These are phyloP conservation scores for Petrophora chlorosata DNA, from an alignment of 2,888 invertebrate species.

Conservation along the genomic window DNA sequence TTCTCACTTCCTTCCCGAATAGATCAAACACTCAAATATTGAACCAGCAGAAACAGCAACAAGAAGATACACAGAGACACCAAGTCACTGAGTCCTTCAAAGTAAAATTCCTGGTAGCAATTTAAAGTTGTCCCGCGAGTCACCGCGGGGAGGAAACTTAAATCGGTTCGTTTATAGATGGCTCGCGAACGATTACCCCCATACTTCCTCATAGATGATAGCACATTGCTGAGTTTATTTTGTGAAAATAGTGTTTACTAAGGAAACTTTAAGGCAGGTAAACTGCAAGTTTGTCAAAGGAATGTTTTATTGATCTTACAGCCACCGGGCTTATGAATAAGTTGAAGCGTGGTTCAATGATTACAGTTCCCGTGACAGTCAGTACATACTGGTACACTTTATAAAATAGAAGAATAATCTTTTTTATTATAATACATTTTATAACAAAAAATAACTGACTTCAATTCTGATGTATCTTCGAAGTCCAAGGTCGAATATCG, in stretches of 20 bases:
- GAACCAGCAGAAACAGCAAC: conserved; percentile 30
- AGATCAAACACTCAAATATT: no score
- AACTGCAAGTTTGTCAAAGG: conserved; percentile 14
- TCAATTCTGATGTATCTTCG: no score
- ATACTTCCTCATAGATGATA: conserved; percentile 62
- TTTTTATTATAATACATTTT: no score
- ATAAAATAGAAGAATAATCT: no score
- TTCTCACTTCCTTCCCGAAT: no score
- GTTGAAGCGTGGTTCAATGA: no score
- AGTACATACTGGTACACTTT: no score
- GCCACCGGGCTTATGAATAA: no score
- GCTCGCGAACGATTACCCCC: conserved; percentile 77
- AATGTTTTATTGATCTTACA: conserved; percentile 3
- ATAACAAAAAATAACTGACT: no score
- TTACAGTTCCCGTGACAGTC: no score
- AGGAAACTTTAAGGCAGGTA: conserved; percentile 5
- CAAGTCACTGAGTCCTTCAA: conserved; percentile 56
- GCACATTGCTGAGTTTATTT: conserved; percentile 42
- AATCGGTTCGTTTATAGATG: conserved; percentile 81
- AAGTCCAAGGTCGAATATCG: no score
- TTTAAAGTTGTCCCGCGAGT: conserved; percentile 77
- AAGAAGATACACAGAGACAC: conserved; percentile 40
- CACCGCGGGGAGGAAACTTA: conserved; percentile 73
- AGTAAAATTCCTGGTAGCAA: conserved; percentile 77
- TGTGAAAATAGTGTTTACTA: conserved; percentile 22